Conservation (phyloP, 1,140 invertebrate species). For the Bombus pyrosoma region DNA sequence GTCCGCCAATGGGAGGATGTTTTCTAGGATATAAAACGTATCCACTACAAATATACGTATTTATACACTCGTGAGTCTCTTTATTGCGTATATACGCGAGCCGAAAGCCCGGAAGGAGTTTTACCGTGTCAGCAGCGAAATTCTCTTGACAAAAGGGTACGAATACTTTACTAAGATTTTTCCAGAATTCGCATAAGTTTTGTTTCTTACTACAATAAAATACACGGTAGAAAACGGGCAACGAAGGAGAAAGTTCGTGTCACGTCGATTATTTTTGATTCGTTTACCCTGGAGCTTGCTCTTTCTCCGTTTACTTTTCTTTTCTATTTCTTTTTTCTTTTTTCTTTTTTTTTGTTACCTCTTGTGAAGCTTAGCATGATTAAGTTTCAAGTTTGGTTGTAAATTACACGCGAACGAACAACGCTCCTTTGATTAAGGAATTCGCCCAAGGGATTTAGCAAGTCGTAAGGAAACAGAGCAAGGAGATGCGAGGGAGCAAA, state of each 20-base stretch:
- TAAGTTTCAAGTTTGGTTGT: slow-evolving; percentile 32
- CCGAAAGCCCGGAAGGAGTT: background rate
- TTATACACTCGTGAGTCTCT: background rate
- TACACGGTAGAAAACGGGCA: background rate
- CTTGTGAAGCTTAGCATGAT: background rate
- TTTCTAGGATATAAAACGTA: background rate
- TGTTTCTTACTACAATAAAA: background rate
- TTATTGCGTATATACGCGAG: background rate
- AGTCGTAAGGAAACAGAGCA: slow-evolving; percentile 32
- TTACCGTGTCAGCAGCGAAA: background rate
- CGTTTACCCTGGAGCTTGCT: slow-evolving; percentile 1
- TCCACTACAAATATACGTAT: background rate
- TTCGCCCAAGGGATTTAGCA: slow-evolving; percentile 24
- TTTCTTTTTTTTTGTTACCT: background rate
- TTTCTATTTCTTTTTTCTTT: background rate
- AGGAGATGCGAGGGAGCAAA: background rate
- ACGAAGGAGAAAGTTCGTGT: background rate
- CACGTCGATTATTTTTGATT: slow-evolving; percentile 6
- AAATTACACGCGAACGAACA: slow-evolving; percentile 47
- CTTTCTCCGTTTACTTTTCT: background rate
- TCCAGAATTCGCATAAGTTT: background rate
- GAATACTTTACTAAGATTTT: background rate
- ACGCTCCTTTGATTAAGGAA: slow-evolving; percentile 48
- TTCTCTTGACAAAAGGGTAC: background rate
- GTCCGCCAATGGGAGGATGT: background rate